Conservation (phyloP, 2,113 vertebrate genomes). For the Lates calcarifer region DNA sequence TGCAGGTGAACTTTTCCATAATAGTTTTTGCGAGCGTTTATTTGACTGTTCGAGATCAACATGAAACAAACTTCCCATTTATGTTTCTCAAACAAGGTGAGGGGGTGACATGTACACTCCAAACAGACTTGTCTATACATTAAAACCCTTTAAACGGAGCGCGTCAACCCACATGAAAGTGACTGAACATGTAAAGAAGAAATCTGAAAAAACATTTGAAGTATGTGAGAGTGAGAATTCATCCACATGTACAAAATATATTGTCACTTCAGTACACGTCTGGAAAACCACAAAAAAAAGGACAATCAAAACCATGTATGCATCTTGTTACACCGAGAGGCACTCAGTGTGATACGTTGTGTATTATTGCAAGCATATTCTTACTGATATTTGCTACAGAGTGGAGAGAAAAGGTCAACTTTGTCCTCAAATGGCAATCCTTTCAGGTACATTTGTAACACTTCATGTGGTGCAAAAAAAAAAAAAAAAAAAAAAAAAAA, state of each 20-base stretch:
- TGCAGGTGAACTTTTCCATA: slow-evolving; percentile 64
- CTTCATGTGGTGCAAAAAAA: slow-evolving; percentile 74
- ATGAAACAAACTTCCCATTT: slow-evolving; percentile 58
- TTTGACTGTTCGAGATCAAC: slow-evolving; percentile 65
- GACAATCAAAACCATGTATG: slow-evolving; percentile 82
- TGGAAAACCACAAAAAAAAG: slow-evolving; percentile 74
- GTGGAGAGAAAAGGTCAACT: slow-evolving; percentile 76
- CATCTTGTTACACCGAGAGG: slow-evolving; percentile 85
- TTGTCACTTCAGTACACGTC: slow-evolving; percentile 78
- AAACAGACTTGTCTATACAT: slow-evolving; percentile 59
- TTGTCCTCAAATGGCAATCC: slow-evolving; percentile 73
- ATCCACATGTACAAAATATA: slow-evolving; percentile 84
- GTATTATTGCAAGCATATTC: slow-evolving; percentile 86
- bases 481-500: too few species aligned
- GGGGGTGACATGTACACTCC: slow-evolving; percentile 57
- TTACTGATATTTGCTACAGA: slow-evolving; percentile 86
- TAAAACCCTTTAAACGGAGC: slow-evolving; percentile 67
- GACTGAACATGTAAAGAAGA: slow-evolving; percentile 69
- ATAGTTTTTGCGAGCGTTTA: slow-evolving; percentile 66
- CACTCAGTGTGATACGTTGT: slow-evolving; percentile 83
- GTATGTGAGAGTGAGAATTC: slow-evolving; percentile 74
- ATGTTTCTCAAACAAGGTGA: slow-evolving; percentile 54
- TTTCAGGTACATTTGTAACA: slow-evolving; percentile 80
- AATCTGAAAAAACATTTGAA: slow-evolving; percentile 66
- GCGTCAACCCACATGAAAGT: slow-evolving; percentile 73